Evolutionary conservation across 2,113 vertebrate genomes (phyloP).

Genomic region (Petrocephalus zakoni): DNA sequence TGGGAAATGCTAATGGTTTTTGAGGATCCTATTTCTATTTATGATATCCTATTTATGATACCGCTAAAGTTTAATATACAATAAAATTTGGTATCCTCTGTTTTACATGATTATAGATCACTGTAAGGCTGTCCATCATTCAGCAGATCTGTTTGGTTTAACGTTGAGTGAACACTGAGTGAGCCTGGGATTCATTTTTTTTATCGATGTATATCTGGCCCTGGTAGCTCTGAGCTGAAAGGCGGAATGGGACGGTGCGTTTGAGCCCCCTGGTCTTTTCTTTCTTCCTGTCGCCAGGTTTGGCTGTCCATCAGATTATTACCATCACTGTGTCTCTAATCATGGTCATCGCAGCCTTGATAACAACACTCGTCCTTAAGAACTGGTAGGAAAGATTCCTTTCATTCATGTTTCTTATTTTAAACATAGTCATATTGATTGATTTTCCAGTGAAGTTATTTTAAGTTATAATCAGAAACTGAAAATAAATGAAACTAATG

Average conservation of each 20-base stretch:
- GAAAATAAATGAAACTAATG: neutral
- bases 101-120: neutral
- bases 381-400: slow-evolving; percentile 88
- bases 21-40: neutral
- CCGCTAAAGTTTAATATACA: neutral
- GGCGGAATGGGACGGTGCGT: neutral
- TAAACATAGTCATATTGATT: neutral
- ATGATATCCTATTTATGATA: neutral
- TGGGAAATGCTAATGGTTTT: neutral
- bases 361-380: slow-evolving; percentile 99
- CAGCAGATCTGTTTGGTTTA: neutral
- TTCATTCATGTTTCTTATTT: slow-evolving; percentile 30
- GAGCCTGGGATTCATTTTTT: neutral
- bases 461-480: neutral
- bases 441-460: neutral
- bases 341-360: slow-evolving; percentile 97
- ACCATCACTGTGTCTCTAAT: slow-evolving; percentile 99
- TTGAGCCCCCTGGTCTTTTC: neutral
- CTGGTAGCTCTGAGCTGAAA: neutral
- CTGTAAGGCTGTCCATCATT: neutral
- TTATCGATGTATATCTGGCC: neutral
- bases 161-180: neutral
- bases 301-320: slow-evolving; percentile 98
- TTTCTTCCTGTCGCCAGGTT: slow-evolving; percentile 63
- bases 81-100: neutral